phyloP scores from a whole-genome alignment of 2,888 invertebrate genomes.

The Lacanobia oleracea region DNA sequence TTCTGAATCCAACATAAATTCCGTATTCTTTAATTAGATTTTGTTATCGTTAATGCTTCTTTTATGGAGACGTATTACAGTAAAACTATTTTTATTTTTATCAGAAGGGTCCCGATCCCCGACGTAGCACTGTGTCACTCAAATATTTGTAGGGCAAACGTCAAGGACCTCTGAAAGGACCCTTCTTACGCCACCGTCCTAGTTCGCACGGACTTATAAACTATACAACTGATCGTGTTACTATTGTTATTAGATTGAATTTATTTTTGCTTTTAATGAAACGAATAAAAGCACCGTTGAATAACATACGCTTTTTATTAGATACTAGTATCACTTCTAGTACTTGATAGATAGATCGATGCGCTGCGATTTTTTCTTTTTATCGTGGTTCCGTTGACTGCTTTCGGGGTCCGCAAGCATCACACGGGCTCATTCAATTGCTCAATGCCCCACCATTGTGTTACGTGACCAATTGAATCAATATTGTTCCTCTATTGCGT shows the following conservation, averaged over 20 bases:
- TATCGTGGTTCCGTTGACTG: constrained; percentile 31
- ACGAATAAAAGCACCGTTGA: constrained; percentile 8
- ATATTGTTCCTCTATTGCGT: constrained; percentile 72
- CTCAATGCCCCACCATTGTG: constrained; percentile 65
- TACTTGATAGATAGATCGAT: neutral
- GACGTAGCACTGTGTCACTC: constrained; percentile 65
- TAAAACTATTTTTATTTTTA: constrained; percentile 25
- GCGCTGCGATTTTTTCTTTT: constrained; percentile 30
- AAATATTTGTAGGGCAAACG: constrained; percentile 78
- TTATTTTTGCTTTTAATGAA: neutral
- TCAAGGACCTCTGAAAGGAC: constrained; percentile 71
- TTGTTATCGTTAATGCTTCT: neutral
- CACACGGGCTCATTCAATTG: constrained; percentile 65
- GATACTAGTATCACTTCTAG: constrained; percentile 8
- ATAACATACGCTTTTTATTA: neutral
- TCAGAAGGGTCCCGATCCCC: constrained; percentile 38
- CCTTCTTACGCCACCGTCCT: constrained; percentile 66
- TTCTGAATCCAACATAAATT: neutral
- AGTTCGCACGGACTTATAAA: constrained; percentile 62
- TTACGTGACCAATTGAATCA: constrained; percentile 75
- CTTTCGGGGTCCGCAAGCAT: constrained; percentile 45
- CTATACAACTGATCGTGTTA: constrained; percentile 53
- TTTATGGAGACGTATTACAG: neutral
- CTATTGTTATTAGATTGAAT: constrained; percentile 29
- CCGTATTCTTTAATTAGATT: neutral